These are phyloP conservation scores for Medauroidea extradentata DNA, from an alignment of 1,140 invertebrate species.

Conservation along the genomic window DNA sequence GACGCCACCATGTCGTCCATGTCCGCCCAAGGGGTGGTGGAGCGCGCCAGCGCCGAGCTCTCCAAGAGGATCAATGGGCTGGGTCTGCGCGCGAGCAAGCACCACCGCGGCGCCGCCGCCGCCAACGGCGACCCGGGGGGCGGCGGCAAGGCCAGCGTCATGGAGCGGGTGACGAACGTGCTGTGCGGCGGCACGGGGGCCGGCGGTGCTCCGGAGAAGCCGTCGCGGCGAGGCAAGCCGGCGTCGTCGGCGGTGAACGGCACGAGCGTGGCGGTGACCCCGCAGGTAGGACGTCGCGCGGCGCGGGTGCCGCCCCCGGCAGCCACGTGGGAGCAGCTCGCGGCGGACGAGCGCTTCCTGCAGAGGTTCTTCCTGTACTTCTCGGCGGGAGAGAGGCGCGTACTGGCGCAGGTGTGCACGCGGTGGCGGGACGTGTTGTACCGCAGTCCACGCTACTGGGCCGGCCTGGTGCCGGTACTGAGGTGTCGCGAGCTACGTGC, in stretches of 20 bases:
- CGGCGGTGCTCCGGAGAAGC: conserved; percentile 37
- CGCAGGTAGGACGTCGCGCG: conserved; percentile 13
- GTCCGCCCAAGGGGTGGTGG: conserved; percentile 76
- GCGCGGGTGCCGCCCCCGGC: conserved; percentile 32
- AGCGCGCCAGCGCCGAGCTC: conserved; percentile 80
- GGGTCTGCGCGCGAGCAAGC: conserved; percentile 60
- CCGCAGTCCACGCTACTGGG: conserved; percentile 76
- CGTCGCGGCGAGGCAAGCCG: conserved; percentile 17
- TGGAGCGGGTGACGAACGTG: conserved; percentile 79
- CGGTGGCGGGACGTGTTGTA: conserved; percentile 85
- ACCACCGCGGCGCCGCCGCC: conserved; percentile 43
- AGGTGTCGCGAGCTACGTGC: conserved; percentile 73
- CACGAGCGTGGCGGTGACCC: conserved; percentile 12
- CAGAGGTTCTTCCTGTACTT: conserved; percentile 82
- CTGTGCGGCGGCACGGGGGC: conserved; percentile 61
- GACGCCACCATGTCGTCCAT: conserved; percentile 37
- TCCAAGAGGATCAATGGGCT: conserved; percentile 82
- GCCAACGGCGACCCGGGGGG: conserved; percentile 2
- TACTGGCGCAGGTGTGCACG: conserved; percentile 75
- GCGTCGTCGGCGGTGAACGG: conserved; percentile 15
- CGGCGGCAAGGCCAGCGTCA: conserved; percentile 60
- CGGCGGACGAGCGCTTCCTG: conserved; percentile 80
- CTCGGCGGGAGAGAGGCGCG: conserved; percentile 66
- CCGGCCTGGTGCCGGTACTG: conserved; percentile 73
- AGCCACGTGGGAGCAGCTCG: conserved; percentile 65